Evolutionary conservation across 2,113 vertebrate species (phyloP), one percentile per base, ranked within the genome.

Genomic region (Todiramphus saurophagus): DNA sequence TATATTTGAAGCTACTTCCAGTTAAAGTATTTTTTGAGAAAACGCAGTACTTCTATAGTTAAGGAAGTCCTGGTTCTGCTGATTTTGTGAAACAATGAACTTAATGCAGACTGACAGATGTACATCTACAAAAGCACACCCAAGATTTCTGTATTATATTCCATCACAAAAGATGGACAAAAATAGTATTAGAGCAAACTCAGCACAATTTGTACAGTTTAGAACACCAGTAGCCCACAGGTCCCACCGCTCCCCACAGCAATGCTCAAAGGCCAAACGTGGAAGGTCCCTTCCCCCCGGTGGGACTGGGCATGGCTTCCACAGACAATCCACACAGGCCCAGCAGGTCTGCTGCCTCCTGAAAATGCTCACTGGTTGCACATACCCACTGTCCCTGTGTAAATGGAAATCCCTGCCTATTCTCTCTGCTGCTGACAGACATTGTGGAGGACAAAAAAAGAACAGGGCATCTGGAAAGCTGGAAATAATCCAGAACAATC

Each of bases 301-400:
- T 16, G 30, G 16, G 31, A 7, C 37, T 37, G n/a, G 41, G 39
- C 28, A 51, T 3, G 1, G 35, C 58, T 87, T 43, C 48, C 13
- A 18, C 18, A 23, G 31, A 28, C 2, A 8, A 46, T 24, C 24
- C 75, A 17, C 1, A 3, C 1, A 2, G 12, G 24, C n/a, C 7
- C 48, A 13, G 11, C 9, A 64, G 20, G 8, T 31, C 76, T 44
- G 48, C 50, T 60, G 4, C 18, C 60, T 30, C 39, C 75, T 41
- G 44, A 31, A 64, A 56, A 33, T 33, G 63, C 21, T 11, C 63
- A 19, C 39, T 56, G 25, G 33, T 43, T 62, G 62, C 60, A 64
- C 24, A 37, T 53, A 25, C 31, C 55, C 1, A 2, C 15, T 33
- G 30, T 46, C 53, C 46, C 9, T 10, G 7, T 51, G 69, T 62